These are phyloP conservation scores for Luperina testacea DNA, from an alignment of 2,888 invertebrate species.

Conservation along the genomic window DNA sequence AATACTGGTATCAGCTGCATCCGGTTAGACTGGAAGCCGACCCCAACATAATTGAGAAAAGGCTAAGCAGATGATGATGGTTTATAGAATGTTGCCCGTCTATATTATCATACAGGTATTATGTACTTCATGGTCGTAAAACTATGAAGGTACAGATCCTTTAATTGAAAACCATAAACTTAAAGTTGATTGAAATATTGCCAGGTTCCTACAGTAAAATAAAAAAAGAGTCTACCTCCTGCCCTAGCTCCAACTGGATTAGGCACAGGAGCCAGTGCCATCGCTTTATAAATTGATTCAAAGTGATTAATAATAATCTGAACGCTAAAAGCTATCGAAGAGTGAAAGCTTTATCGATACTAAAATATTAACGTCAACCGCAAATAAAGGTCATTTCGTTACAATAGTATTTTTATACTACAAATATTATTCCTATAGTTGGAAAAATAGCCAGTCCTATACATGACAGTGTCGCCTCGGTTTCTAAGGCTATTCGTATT, in stretches of 20 bases:
- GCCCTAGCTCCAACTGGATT: background rate
- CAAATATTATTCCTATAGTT: conserved; percentile 1
- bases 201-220: background rate
- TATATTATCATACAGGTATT: background rate
- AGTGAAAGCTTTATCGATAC: background rate
- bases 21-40: background rate
- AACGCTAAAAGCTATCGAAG: conserved; percentile 14
- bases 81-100: background rate
- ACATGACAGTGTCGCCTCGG: conserved; percentile 32
- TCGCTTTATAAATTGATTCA: conserved; percentile 2
- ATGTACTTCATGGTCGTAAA: background rate
- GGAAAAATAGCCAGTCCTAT: conserved; percentile 8
- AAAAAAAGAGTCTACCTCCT: background rate
- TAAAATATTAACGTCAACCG: conserved; percentile 11
- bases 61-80: background rate
- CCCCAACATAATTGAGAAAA: background rate
- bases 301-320: conserved; percentile 18
- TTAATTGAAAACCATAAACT: background rate
- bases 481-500: conserved; percentile 16
- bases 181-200: background rate
- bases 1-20: background rate
- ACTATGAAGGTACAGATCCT: background rate
- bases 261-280: background rate
- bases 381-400: background rate
- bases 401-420: conserved; percentile 11